Base-by-base conservation (phyloP, 2,888 invertebrate genomes). In the Callyntrura sp. region DNA sequence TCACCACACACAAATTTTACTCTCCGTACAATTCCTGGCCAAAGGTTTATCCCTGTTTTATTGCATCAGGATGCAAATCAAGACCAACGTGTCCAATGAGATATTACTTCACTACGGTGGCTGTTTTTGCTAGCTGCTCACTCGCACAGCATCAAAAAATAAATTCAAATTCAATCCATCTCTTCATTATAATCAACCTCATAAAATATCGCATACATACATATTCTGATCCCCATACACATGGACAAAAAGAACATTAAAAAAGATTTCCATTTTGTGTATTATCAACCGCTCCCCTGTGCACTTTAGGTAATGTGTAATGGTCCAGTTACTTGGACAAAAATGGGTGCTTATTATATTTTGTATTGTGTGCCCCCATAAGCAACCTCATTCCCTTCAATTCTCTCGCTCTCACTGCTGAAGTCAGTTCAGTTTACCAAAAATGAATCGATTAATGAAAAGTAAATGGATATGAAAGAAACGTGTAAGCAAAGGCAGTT, bases 151-250 rank as follows among this genome's bases (percentile, higher is more conserved):
- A 87, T 73, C 43, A 79, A 45, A 88, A 82, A 91, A 92, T 90
- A 88, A 92, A 92, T 92, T 91, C 91, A 91, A 91, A 91, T 92
- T 89, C 91, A 91, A 92, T 91, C 91, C 92, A 92, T 68, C 76
- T 65, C 12, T 83, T 83, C 76, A 83, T 83, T 88, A 83, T 81
- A 79, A 87, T 87, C 28, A 12, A 28, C 70, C 28, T 76, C 55
- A 35, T 85, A 14, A 73, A 35, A 35, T 35, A 20, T 45, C 20
- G 9, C 28, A 2, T 14, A 17, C 43, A n/a, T 70, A n/a, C 17
- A 11, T 23, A 23, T 25, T 25, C 17, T 35, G 43, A 17, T 17
- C 43, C 43, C 68, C 35, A 11, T 1, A 70, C 28, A 68, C 35
- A 76, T 23, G 20, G 14, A 60, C 35, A 28, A n/a, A 20, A 14